phyloP scores from a whole-genome alignment of 2,113 vertebrate genomes.

The Pygoscelis adeliae region DNA sequence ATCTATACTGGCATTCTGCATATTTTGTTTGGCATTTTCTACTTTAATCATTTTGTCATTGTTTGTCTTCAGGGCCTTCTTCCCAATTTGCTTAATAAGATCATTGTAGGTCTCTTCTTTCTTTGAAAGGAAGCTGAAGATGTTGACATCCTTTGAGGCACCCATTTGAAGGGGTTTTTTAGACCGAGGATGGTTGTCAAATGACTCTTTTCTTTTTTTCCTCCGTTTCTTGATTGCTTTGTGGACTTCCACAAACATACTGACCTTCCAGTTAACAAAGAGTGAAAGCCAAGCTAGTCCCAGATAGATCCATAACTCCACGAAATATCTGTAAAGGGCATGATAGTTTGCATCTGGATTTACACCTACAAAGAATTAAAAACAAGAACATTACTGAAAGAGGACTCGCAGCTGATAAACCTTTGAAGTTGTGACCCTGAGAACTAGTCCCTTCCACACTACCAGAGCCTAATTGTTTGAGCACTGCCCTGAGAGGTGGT shows the following conservation, averaged over 20 bases:
- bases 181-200: conserved; percentile 83
- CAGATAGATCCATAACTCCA: conserved; percentile 97
- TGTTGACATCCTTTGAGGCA: conserved; percentile 87
- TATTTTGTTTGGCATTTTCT: conserved; percentile 62
- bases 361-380: conserved; percentile 80
- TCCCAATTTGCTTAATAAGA: conserved; percentile 94
- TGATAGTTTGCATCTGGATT: conserved; percentile 91
- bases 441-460: background rate
- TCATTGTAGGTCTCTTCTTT: conserved; percentile 95
- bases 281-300: conserved; percentile 96
- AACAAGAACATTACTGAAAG: conserved; percentile 4
- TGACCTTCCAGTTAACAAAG: conserved; percentile 98
- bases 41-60: conserved; percentile 70
- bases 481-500: background rate
- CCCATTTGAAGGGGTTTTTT: conserved; percentile 79
- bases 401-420: background rate
- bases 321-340: conserved; percentile 94
- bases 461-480: background rate
- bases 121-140: conserved; percentile 94
- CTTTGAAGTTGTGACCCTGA: background rate
- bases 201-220: conserved; percentile 88
- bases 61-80: conserved; percentile 69
- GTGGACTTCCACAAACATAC: conserved; percentile 97
- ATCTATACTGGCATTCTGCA: conserved; percentile 79
- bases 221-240: conserved; percentile 97